Evolutionary conservation across 2,888 invertebrate species (phyloP), one percentile per base, ranked within the genome.

Genomic region (Pharmacophagus antenor): DNA sequence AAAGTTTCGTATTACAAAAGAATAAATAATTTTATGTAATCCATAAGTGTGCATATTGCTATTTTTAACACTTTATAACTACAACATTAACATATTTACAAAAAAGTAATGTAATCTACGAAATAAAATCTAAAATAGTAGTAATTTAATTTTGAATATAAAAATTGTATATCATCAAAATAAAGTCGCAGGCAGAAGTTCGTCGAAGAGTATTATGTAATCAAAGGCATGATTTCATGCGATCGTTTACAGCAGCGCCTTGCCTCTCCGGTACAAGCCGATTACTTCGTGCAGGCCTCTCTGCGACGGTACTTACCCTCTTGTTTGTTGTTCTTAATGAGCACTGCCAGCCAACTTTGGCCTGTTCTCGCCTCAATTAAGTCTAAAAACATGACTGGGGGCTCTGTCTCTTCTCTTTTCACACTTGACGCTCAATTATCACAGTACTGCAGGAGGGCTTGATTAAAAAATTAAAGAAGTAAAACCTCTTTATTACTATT

Each of bases 271-370:
- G 64, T 71, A 73, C 74, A 86, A 88, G 88, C 86, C 86, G 88
- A 88, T 89, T 88, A 88, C 80, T 84, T 82, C 75, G 76, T 76
- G 72, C 73, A 72, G 72, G 73, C 73, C 73, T 77, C 79, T 74
- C 75, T 70, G 70, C 73, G 74, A 65, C 63, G 69, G 84, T 87
- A 85, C 88, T 87, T 87, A 87, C 80, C 72, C 77, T 77, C 80
- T 87, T 88, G 88, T 88, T 88, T 86, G 88, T 84, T 86, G 85
- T 85, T 85, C 83, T 84, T 89, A 88, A 89, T 87, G 89, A 90
- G 88, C 84, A 82, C 70, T 75, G 84, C 77, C 82, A 86, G 84
- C 83, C 84, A 84, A 88, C 79, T 88, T 84, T 71, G 80, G 80
- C 73, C 79, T 83, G 85, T 84, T 84, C 79, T 79, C 80, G 83